These are phyloP conservation scores for Trogon surrucura DNA, from an alignment of 2,113 vertebrate genomes.

Conservation along the genomic window DNA sequence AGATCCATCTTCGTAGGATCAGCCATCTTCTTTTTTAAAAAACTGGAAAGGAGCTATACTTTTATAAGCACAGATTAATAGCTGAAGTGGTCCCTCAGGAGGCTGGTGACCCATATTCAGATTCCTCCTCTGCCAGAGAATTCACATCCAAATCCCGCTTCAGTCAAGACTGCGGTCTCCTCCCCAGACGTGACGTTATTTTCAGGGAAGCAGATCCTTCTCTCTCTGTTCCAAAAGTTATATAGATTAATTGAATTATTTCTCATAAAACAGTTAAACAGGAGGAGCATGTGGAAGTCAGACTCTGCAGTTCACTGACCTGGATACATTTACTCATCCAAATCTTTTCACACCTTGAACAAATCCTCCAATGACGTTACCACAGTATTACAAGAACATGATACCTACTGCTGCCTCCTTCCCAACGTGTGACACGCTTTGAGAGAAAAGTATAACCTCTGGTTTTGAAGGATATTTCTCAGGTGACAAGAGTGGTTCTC, in stretches of 20 bases:
- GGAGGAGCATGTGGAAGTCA: not conserved
- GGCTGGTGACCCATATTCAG: not conserved
- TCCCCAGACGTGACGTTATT: not conserved
- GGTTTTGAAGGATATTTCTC: not conserved
- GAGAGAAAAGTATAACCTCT: not conserved
- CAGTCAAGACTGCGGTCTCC: not conserved
- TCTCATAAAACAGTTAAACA: not conserved
- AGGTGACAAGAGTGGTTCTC: not conserved
- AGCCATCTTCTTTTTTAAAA: not conserved
- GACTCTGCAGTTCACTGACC: not conserved
- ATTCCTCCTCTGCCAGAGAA: not conserved
- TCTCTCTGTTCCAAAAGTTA: not conserved
- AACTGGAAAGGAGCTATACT: not conserved
- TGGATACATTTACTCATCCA: not conserved
- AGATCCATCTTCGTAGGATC: not conserved
- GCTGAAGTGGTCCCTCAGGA: not conserved
- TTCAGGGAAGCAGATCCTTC: not conserved
- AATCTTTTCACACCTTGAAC: not conserved
- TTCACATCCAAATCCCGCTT: not conserved
- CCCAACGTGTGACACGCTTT: not conserved
- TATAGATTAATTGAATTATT: not conserved
- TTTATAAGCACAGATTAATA: not conserved
- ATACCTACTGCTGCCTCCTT: not conserved
- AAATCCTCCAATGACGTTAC: not conserved
- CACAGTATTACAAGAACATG: rapidly evolving